A percentile compares a stretch with the other conserved stretches of the same genome.
These are phyloP conservation scores for Drosophila vallismaia DNA, from an alignment of 2,888 invertebrate genomes.

Conservation along the genomic window DNA sequence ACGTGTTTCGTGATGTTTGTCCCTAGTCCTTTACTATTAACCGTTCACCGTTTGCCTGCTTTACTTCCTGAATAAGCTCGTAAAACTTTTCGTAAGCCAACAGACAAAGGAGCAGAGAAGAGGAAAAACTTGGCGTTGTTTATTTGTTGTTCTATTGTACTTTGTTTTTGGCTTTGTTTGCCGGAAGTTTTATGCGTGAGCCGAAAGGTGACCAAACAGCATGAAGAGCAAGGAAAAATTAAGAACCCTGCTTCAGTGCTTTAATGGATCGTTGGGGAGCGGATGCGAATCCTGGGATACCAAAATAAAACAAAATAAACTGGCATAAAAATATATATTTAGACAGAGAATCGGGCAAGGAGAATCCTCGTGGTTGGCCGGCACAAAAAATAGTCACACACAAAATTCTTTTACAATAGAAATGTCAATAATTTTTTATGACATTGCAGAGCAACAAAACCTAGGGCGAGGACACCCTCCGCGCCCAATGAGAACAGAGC, in stretches of 20 bases:
- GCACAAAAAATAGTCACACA: conserved; percentile 38
- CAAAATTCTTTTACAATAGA: conserved; percentile 68
- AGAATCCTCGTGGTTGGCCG: not conserved
- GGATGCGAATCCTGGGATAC: not conserved
- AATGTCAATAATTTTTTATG: conserved; percentile 79
- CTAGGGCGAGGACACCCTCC: not conserved
- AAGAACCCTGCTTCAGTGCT: conserved; percentile 50
- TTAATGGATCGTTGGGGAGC: conserved; percentile 55
- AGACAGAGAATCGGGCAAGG: not conserved
- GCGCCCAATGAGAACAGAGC: conserved; percentile 8
- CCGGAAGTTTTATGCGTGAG: conserved; percentile 63
- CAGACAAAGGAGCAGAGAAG: conserved; percentile 16
- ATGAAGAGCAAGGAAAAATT: conserved; percentile 27
- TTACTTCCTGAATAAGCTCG: conserved; percentile 64
- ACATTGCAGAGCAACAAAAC: conserved; percentile 45
- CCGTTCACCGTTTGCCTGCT: conserved; percentile 24
- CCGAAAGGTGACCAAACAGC: conserved; percentile 48
- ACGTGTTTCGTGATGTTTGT: conserved; percentile 59
- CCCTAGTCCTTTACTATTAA: conserved; percentile 19
- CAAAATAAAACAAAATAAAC: not conserved
- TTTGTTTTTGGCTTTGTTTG: conserved; percentile 35
- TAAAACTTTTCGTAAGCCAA: conserved; percentile 66
- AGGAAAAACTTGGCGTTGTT: conserved; percentile 56
- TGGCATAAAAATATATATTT: conserved; percentile 8
- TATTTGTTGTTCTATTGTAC: conserved; percentile 49